Conservation (phyloP, 2,888 invertebrate genomes). For the Drosophila affinis region DNA sequence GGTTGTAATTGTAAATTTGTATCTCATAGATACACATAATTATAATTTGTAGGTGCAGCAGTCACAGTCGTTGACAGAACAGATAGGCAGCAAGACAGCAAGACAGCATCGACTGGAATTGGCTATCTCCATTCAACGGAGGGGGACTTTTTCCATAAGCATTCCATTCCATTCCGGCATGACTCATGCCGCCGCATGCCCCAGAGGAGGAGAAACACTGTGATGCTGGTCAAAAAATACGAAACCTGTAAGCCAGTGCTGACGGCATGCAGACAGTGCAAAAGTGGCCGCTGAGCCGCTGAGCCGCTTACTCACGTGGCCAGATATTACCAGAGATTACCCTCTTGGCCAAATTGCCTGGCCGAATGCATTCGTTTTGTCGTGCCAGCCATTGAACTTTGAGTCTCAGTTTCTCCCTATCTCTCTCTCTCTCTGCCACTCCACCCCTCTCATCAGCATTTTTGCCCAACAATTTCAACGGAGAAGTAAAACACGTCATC, state of each 20-base stretch:
- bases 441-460: neutral
- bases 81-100: constrained; percentile 1
- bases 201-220: constrained; percentile 58
- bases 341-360: constrained; percentile 33
- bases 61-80: constrained; percentile 43
- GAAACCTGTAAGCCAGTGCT: constrained; percentile 64
- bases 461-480: neutral
- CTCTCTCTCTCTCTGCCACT: neutral
- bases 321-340: constrained; percentile 9
- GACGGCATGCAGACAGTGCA: constrained; percentile 17
- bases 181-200: constrained; percentile 54
- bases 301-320: constrained; percentile 46
- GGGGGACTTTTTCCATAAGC: constrained; percentile 47
- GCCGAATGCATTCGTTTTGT: constrained; percentile 45
- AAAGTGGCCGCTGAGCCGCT: constrained; percentile 26
- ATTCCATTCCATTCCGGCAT: constrained; percentile 55
- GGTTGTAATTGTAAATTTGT: constrained; percentile 53
- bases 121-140: constrained; percentile 7
- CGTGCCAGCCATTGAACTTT: constrained; percentile 69
- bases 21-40: constrained; percentile 58
- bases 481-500: constrained; percentile 56
- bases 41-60: constrained; percentile 52
- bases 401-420: constrained; percentile 21
- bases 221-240: constrained; percentile 45
- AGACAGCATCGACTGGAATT: constrained; percentile 18